Conservation (phyloP, 2,797 vertebrate genomes). For the Lithobates sylvaticus region DNA sequence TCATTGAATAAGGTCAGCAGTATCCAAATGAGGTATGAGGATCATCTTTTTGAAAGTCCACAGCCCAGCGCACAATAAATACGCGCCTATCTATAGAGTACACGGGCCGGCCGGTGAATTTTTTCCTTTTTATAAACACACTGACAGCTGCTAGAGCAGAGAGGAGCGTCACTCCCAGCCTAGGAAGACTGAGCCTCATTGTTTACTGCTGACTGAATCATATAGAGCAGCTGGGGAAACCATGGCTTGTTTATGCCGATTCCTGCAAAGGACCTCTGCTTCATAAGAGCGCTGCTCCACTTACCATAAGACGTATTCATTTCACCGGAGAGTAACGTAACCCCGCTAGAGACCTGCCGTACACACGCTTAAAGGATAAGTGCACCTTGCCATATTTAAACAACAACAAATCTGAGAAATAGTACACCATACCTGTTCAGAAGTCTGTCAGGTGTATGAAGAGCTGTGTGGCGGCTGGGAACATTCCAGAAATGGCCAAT, state of each 20-base stretch:
- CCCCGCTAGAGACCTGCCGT: too few relatives aligned
- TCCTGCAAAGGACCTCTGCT: neutral
- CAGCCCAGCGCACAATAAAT: too few relatives aligned
- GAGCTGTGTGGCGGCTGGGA: neutral
- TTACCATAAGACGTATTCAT: neutral
- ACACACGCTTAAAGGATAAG: neutral
- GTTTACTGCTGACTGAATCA: constrained; percentile 18
- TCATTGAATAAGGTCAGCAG: too few relatives aligned
- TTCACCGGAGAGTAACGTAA: neutral
- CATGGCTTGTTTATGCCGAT: neutral
- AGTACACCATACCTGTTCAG: neutral
- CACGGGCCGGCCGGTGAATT: too few relatives aligned
- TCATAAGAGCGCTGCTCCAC: neutral
- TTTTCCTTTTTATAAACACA: too few relatives aligned
- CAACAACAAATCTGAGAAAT: too few relatives aligned
- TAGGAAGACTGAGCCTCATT: constrained; percentile 5
- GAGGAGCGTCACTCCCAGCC: neutral
- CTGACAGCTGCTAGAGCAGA: too few relatives aligned
- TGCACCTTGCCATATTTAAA: neutral
- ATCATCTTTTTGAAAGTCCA: too few relatives aligned
- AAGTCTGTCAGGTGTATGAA: neutral
- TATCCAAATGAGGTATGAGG: too few relatives aligned
- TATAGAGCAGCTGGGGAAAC: constrained; percentile 10
- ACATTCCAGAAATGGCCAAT: neutral
- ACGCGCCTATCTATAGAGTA: too few relatives aligned